Evolutionary conservation across 2,113 vertebrate genomes (phyloP).

Genomic region (Plecotus auritus): DNA sequence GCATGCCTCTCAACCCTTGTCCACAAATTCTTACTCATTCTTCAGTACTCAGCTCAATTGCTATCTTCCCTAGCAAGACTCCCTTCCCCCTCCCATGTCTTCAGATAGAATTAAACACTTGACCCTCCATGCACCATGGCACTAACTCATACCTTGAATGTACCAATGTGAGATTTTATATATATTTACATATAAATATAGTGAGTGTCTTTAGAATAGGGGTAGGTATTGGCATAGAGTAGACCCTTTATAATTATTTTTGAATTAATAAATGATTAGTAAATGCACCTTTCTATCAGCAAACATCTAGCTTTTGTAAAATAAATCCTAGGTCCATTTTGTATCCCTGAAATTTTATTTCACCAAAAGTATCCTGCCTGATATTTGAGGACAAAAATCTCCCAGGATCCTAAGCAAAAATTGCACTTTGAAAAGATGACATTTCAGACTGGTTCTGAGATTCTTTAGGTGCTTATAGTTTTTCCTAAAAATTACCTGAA

Average conservation of each 20-base stretch:
- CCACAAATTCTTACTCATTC: not conserved
- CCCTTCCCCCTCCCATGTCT: not conserved
- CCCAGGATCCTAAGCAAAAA: not conserved
- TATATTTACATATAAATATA: not conserved
- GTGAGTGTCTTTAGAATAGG: not conserved
- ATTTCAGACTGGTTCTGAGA: not conserved
- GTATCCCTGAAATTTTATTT: slow-evolving; percentile 16
- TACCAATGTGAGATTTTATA: not conserved
- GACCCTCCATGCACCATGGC: not conserved
- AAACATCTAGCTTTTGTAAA: not conserved
- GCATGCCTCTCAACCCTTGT: not conserved
- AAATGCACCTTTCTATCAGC: not conserved
- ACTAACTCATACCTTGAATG: not conserved
- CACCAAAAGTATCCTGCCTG: not conserved
- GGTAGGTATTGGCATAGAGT: not conserved
- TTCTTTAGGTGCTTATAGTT: not conserved
- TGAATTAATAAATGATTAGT: not conserved
- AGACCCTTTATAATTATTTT: not conserved
- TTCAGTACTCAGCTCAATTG: not conserved
- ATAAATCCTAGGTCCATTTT: not conserved
- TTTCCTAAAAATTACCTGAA: slow-evolving; percentile 1
- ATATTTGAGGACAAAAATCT: slow-evolving; percentile 33
- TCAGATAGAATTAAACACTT: not conserved
- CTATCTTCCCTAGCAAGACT: not conserved
- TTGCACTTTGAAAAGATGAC: slow-evolving; percentile 17